These are phyloP conservation scores for Hassar affinis DNA, from an alignment of 2,113 vertebrate species.

Conservation along the genomic window DNA sequence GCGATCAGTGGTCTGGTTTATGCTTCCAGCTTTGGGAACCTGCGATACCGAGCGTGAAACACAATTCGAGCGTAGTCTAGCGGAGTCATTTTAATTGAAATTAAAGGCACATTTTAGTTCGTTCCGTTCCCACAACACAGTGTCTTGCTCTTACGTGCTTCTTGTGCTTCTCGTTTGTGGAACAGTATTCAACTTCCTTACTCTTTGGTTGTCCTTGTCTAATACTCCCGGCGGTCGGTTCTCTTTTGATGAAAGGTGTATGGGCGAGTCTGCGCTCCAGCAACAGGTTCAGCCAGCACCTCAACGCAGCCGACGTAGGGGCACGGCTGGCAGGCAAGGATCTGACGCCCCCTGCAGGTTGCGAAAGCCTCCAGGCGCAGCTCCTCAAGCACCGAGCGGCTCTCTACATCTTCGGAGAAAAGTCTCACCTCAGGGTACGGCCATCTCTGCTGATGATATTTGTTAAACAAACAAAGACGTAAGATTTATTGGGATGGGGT, in stretches of 20 bases:
- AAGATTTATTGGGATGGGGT: too few relatives aligned
- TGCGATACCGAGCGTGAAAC: background rate
- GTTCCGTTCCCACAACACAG: too few relatives aligned
- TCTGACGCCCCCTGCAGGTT: conserved; percentile 78
- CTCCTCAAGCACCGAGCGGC: conserved; percentile 91
- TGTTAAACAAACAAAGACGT: background rate
- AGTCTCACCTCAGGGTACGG: conserved; percentile 90
- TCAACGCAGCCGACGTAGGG: conserved; percentile 75
- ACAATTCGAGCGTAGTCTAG: too few relatives aligned
- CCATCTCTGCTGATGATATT: background rate
- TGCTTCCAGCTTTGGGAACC: conserved; percentile 2
- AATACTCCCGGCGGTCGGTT: background rate
- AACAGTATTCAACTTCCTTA: background rate
- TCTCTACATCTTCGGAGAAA: conserved; percentile 95
- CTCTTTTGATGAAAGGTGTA: conserved; percentile 74
- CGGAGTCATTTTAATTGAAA: background rate
- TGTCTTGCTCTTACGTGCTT: background rate
- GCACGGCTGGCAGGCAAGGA: conserved; percentile 87
- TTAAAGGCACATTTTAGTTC: too few relatives aligned
- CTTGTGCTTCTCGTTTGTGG: background rate
- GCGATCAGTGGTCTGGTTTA: background rate
- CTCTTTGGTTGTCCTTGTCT: background rate
- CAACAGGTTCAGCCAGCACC: conserved; percentile 83
- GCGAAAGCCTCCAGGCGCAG: conserved; percentile 83
- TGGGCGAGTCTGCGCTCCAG: conserved; percentile 96